These are phyloP conservation scores for Platycercus adscitus DNA, from an alignment of 2,113 vertebrate species.

Conservation along the genomic window DNA sequence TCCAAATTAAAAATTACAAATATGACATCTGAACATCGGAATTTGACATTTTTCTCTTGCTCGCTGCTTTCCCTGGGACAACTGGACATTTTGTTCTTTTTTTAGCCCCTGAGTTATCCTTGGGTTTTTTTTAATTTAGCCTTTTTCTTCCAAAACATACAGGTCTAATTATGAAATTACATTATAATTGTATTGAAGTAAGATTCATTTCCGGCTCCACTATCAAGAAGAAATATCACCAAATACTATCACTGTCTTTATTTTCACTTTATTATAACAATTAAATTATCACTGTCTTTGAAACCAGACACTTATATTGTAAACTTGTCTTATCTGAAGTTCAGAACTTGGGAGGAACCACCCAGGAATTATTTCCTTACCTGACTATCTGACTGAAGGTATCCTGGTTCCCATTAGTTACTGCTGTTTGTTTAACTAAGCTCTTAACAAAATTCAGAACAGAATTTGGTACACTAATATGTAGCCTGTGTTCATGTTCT, in stretches of 20 bases:
- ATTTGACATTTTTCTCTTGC: neutral
- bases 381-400: neutral
- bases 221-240: neutral
- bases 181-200: neutral
- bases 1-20: neutral
- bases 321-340: neutral
- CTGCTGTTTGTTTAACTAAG: neutral
- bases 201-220: neutral
- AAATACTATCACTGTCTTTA: neutral
- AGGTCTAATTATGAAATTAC: neutral
- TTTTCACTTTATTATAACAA: neutral
- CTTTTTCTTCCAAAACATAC: neutral
- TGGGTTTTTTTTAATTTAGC: neutral
- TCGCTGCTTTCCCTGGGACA: neutral
- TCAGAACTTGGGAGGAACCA: neutral
- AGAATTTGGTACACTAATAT: neutral
- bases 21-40: neutral
- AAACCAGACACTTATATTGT: neutral
- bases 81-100: neutral
- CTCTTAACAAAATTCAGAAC: neutral
- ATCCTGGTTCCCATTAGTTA: neutral
- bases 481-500: neutral
- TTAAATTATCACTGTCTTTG: neutral
- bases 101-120: neutral
- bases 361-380: neutral